Base-by-base conservation (phyloP, 1,140 invertebrate genomes). In the Drosophila tropicalis region DNA sequence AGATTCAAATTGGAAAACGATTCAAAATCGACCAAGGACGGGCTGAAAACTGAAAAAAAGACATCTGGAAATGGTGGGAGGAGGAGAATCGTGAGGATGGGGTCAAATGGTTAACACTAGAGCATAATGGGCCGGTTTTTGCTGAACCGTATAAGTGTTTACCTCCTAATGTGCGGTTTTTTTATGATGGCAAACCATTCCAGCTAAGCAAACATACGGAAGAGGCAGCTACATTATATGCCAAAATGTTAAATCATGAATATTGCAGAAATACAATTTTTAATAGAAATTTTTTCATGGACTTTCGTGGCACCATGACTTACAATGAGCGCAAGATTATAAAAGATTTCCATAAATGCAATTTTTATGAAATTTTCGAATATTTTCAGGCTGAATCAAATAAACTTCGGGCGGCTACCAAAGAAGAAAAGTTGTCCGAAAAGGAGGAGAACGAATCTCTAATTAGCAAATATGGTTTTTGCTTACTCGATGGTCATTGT, bases 91-190 rank as follows among this genome's bases (percentile, higher is more conserved):
- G 96, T 79, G 95, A 96, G 79, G 98, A 98, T 93, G 98, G 98
- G 51, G 95, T 96, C 12, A 99, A 99, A 92, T 99, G 99, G 99
- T 96, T 94, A 56, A 98, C 96, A 79, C 93, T 99, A 60, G 97
- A 99, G 93, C 99, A 99, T 92, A 99, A 98, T 93, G 99, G 99
- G 7, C 98, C 99, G 13, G 94, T 99, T 0, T 99, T 99, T 95
- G 98, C 99, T 6, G 98, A 98, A 0, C 92, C 93, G 0, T 99
- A 99, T 93, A 98, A 98, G 89, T 96, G 95, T 17, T 92, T 99
- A 19, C 99, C 99, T 0, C 92, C 94, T n/a, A 94, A 95, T 91
- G 96, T 99, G 0, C 96, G 97, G 79, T 99, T 99, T 92, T 96
- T 95, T 70, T 99, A 99, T 92, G 95, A 99, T 93, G 98, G 98